Evolutionary conservation across 2,113 vertebrate species (phyloP), one percentile per base, ranked within the genome.

Genomic region (Colaptes auratus): DNA sequence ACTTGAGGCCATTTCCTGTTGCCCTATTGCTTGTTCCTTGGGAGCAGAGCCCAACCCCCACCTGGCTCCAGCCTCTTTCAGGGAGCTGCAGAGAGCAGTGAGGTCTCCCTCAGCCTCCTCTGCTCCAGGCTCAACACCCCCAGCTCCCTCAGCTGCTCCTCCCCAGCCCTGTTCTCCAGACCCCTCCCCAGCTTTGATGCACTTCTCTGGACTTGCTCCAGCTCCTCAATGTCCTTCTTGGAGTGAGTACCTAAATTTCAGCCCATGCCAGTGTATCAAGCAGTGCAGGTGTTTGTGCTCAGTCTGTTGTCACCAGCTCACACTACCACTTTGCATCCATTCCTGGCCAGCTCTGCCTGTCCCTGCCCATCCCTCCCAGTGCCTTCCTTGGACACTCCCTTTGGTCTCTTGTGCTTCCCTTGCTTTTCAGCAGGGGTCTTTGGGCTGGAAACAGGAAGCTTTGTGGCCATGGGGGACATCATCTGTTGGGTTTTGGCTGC

Each of bases 401-500:
- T 48, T 30, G 59, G 8, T 67, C 61, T 3, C 35, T 30, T 46
- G 46, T 36, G 19, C 70, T 33, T 67, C 77, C 58, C 64, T 69
- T 58, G 27, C 27, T n/a, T 64, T 75, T 78, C 36, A 88, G 64
- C 11, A 10, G 64, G 20, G 10, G 3, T 50, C 36, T 81, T 76
- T 56, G 18, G 69, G 44, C 59, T 70, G 72, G 59, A 28, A 58
- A 36, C 0, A 1, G 70, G 61, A 84, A 30, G 30, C 5, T 1
- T 0, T 0, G 0, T 61, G 44, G 15, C 27, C 1, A 0, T 8
- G 44, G 9, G 9, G 24, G 11, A 20, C 0, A 0, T 61, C 55
- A 36, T 0, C 27, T 14, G 17, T 30, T 82, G 39, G 35, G 12
- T 55, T 90, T 61, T 3, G 15, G 39, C 66, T 20, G 8, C 30